Evolutionary conservation across 1,140 invertebrate genomes (phyloP), one percentile per base, ranked within the genome.

Genomic region (Dolichoris vasculosae): DNA sequence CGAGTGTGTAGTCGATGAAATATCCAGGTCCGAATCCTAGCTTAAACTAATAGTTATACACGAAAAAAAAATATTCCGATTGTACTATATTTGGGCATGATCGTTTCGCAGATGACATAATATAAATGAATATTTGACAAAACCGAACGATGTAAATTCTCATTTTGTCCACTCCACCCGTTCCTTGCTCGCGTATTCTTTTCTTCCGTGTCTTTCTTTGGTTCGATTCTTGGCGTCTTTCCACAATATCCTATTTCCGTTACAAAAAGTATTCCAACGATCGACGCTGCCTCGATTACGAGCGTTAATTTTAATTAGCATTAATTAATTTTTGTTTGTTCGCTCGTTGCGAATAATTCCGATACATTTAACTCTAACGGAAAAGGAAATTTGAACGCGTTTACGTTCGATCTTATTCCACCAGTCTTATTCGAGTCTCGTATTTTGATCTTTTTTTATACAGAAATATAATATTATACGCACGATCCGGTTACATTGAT

Each of bases 71-170:
- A n/a, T 82, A 87, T 81, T 82, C 64, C 83, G 55, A 84, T 69
- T 87, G 82, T 85, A 87, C 80, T n/a, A 86, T 80, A 78, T 82
- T 84, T 84, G 86, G 73, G 82, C 73, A 79, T 87, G 73, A 79
- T 87, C 51, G 76, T 80, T 83, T 83, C 81, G 48, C 76, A 83
- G 55, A 84, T 77, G 82, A 82, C 51, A 82, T 48, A 84, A 87
- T 87, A 87, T 86, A 85, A 86, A 82, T 83, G 77, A 84, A 83
- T 86, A 86, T 79, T 86, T 86, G 79, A 86, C 85, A 83, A 87
- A 87, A 75, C 81, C 82, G 48, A 83, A 73, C 75, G 46, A 55
- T 46, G 77, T 82, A 67, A 69, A 51, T 38, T 83, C n/a, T 87
- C 73, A 83, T 85, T 86, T 30, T 51, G 43, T 35, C 64, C 32